These are phyloP conservation scores for Anarhynchus alexandrinus DNA, from an alignment of 2,113 vertebrate genomes.

Conservation along the genomic window DNA sequence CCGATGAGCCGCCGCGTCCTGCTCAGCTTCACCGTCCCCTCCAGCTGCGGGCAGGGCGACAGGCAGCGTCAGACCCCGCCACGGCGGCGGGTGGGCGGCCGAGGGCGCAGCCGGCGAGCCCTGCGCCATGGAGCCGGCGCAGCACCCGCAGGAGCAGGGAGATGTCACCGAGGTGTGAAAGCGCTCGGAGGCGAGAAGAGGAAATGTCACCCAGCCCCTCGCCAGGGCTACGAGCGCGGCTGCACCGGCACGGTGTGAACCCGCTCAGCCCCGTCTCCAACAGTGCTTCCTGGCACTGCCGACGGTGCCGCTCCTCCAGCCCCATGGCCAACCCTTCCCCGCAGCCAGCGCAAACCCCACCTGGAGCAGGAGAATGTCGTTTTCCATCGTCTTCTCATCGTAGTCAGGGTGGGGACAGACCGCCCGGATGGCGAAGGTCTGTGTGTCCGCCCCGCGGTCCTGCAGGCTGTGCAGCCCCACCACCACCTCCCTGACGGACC, in stretches of 20 bases:
- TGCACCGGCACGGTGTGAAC: rapidly evolving
- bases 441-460: rapidly evolving
- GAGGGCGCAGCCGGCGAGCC: too few species aligned
- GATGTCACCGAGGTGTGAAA: background rate
- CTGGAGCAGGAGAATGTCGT: conserved; percentile 42
- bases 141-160: background rate
- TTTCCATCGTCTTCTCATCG: rapidly evolving
- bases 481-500: rapidly evolving
- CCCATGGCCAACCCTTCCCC: background rate
- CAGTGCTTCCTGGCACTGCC: background rate
- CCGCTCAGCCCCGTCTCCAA: rapidly evolving
- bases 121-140: rapidly evolving
- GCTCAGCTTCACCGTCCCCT: background rate
- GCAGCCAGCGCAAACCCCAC: background rate
- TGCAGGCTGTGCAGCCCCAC: background rate
- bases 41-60: background rate
- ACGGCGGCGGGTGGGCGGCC: rapidly evolving
- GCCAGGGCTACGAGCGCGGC: background rate
- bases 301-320: background rate
- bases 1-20: rapidly evolving
- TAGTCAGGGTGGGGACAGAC: background rate
- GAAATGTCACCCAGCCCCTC: background rate
- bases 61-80: background rate
- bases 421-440: background rate
- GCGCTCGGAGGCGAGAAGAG: background rate